Conservation (phyloP, 2,797 vertebrate species). For the Oreochromis grahami region DNA sequence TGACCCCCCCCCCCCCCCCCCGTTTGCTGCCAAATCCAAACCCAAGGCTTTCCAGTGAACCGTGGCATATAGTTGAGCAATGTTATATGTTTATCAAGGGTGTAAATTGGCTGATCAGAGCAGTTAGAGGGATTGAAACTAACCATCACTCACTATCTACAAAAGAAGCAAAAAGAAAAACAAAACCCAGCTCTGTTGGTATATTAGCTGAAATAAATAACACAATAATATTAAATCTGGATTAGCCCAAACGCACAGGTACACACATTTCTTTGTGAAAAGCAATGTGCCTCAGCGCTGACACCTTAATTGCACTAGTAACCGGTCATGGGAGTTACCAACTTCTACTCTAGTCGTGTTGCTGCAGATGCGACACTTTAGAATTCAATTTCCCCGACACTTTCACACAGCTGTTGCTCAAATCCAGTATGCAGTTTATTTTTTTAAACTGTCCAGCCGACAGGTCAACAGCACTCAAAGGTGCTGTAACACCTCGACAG, state of each 20-base stretch:
- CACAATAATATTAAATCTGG: background rate
- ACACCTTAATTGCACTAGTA: background rate
- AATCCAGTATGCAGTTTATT: slow-evolving; percentile 31
- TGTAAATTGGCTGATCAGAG: background rate
- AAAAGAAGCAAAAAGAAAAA: rapidly evolving
- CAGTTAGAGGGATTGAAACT: background rate
- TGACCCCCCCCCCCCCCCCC: too few relatives aligned
- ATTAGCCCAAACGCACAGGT: background rate
- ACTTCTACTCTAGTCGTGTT: background rate
- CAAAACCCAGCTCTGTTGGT: background rate
- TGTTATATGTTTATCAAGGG: background rate
- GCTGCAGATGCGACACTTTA: background rate
- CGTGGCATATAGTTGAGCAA: background rate
- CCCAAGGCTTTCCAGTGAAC: background rate
- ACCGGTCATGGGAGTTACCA: background rate
- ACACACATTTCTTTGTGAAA: background rate
- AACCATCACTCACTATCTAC: background rate
- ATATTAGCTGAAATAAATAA: background rate
- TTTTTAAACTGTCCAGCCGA: slow-evolving; percentile 32
- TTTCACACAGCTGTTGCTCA: slow-evolving; percentile 20
- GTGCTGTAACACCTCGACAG: slow-evolving; percentile 19
- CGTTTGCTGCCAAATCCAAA: background rate
- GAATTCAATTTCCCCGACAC: background rate
- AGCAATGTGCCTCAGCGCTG: background rate
- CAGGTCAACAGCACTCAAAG: slow-evolving; percentile 45